Base-by-base conservation (phyloP, 2,797 vertebrate species). In the Sitta carolinensis region DNA sequence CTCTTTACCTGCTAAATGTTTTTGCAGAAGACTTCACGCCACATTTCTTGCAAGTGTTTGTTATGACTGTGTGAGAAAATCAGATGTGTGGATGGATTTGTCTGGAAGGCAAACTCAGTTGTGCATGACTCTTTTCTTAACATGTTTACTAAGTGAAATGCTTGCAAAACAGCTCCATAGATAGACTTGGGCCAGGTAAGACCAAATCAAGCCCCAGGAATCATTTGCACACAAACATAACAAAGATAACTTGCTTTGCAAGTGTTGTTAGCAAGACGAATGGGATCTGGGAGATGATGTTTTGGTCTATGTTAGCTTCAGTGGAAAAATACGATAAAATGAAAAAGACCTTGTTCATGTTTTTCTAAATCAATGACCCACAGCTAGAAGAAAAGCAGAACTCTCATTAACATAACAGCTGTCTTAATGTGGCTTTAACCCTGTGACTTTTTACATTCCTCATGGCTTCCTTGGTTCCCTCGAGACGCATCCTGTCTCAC, bases 341-440 rank as follows among this genome's bases (percentile, higher is more conserved):
- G 73, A 94, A 85, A 96, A 97, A 96, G 96, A 87, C 79, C 64
- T 87, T 94, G 93, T 97, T 97, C 50, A 8, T 98, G 97, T 98
- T 98, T 98, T 97, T 97, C 90, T 96, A 95, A 97, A 97, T 93
- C 96, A 96, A 91, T 98, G 98, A 97, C 97, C 98, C 97, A 96
- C 94, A 96, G 91, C 95, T 94, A 96, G 96, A 96, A 95, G 95
- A 97, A 96, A 97, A 97, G 97, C 96, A 97, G 97, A 95, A 92
- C 95, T 96, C 97, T 98, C 98, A 98, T 98, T 98, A 98, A 97
- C 95, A 97, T 98, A 97, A 97, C 98, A 98, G 98, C 98, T 98
- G 98, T 98, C 98, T 98, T 98, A 98, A 98, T 98, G 98, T 98
- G 97, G 97, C 98, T 98, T 98, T 98, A 98, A 98, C 98, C 98